A percentile compares a stretch with the other conserved stretches of the same genome.
Evolutionary conservation across 2,888 invertebrate genomes (phyloP).

Genomic region (Choristoneura rosaceana): DNA sequence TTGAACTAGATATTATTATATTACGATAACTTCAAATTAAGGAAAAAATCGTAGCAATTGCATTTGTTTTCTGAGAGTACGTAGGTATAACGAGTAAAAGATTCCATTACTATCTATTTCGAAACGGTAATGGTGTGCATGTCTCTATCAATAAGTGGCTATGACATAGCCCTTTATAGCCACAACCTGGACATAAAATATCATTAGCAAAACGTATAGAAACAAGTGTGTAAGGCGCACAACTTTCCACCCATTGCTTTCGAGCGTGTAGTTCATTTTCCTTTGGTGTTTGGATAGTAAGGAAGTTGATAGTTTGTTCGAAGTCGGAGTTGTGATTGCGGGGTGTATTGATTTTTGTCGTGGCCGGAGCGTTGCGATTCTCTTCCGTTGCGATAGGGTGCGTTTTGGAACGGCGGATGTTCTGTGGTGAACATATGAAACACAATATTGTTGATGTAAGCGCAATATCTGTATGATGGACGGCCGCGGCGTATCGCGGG

Average conservation of each 20-base stretch:
- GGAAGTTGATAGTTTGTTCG: constrained; percentile 50
- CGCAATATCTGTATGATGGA: constrained; percentile 83
- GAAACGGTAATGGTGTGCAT: constrained; percentile 52
- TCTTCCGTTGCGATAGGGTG: constrained; percentile 43
- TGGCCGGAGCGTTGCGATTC: constrained; percentile 37
- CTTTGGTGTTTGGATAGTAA: constrained; percentile 40
- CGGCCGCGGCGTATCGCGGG: constrained; percentile 62
- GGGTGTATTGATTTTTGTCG: constrained; percentile 64
- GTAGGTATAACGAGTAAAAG: constrained; percentile 12
- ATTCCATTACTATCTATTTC: constrained; percentile 45
- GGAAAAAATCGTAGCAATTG: constrained; percentile 2
- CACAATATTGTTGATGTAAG: constrained; percentile 84
- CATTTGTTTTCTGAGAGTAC: constrained; percentile 2
- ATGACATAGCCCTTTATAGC: constrained; percentile 67
- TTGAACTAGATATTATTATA: background rate
- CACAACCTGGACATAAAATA: constrained; percentile 55
- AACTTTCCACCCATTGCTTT: constrained; percentile 30
- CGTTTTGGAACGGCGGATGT: constrained; percentile 47
- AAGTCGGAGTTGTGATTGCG: constrained; percentile 46
- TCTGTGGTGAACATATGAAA: constrained; percentile 57
- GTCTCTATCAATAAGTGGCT: constrained; percentile 60
- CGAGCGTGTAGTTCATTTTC: constrained; percentile 47
- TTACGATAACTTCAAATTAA: background rate
- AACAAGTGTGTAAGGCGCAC: constrained; percentile 38
- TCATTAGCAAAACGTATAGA: constrained; percentile 39